Evolutionary conservation across 2,888 invertebrate species (phyloP), one percentile per base, ranked within the genome.

Genomic region (Chloroclystis v-ata): DNA sequence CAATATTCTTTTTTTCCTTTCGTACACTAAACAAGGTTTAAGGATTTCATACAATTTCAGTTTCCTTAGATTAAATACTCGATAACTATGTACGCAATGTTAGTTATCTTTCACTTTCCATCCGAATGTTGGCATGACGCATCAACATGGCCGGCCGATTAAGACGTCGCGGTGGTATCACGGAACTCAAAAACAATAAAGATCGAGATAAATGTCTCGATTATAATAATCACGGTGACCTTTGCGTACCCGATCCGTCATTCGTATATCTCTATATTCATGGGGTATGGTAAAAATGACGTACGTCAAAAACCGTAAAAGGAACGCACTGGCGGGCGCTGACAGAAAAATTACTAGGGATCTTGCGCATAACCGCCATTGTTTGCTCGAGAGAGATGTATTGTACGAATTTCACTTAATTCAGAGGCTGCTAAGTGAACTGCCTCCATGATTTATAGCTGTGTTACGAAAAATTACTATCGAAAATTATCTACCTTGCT

Each of bases 151-250:
- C 63, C 60, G 65, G 60, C 60, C 75, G 78, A 80, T 80, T 78
- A 78, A 80, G 78, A 78, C 72, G 75, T 80, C 73, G 67, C 67
- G 63, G 59, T 54, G 58, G 56, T 65, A 67, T 63, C 61, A 64
- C 77, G 76, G 75, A 77, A 78, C 72, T 75, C 61, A 64, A 73
- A 76, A 78, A 82, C 78, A 79, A 78, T 78, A 75, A 75, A 72
- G 69, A 74, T 69, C 72, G 72, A 79, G 78, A 82, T 82, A 72
- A 76, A 78, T 75, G 76, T 78, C 74, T 75, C 78, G 80, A 81
- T 82, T 80, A 81, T 78, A 77, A 78, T 79, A 80, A 81, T 79
- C 79, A 74, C 63, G 68, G 63, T 72, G 78, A 79, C 82, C 81
- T 80, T 78, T 80, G 61, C 59, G 65, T 61, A 59, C 63, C 49